Percentiles rank a stretch among this genome's conserved stretches.
Conservation (phyloP, 64 coral and sea anemone species). For the Stichodactyla helianthus region DNA sequence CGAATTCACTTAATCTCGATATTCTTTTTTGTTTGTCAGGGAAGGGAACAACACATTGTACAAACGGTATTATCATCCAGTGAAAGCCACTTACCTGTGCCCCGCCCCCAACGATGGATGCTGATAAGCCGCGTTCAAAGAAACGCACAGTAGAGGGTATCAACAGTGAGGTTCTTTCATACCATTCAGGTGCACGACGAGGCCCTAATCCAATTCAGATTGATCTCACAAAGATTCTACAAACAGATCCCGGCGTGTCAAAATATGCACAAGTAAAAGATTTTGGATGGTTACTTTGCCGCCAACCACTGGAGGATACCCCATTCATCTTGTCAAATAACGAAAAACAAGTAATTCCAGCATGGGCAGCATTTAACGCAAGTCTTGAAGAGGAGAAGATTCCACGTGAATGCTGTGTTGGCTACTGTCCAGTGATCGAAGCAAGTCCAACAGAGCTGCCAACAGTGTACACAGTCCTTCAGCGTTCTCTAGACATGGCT, state of each 20-base stretch:
- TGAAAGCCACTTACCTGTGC: constrained; percentile 34
- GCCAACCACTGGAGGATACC: constrained; percentile 36
- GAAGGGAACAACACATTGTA: too few relatives aligned
- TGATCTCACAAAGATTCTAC: too few relatives aligned
- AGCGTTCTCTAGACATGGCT: neutral
- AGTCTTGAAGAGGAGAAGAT: constrained; percentile 1
- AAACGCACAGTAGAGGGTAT: too few relatives aligned
- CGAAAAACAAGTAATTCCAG: constrained; percentile 37
- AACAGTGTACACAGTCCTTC: neutral
- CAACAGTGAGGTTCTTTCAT: too few relatives aligned
- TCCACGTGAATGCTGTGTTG: neutral
- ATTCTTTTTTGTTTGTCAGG: too few relatives aligned
- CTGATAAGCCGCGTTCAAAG: too few relatives aligned
- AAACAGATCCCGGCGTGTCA: neutral
- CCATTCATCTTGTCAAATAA: neutral
- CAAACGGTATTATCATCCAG: constrained; percentile 57
- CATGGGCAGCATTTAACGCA: constrained; percentile 37
- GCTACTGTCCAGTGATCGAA: neutral
- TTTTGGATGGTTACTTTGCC: constrained; percentile 50
- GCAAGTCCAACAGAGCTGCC: too few relatives aligned
- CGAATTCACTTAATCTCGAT: too few relatives aligned
- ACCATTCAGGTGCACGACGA: too few relatives aligned
- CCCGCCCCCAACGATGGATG: constrained; percentile 19
- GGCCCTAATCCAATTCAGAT: too few relatives aligned
- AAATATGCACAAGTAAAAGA: constrained; percentile 24